These are phyloP conservation scores for Aricia artaxerxes DNA, from an alignment of 2,888 invertebrate genomes.

Conservation along the genomic window DNA sequence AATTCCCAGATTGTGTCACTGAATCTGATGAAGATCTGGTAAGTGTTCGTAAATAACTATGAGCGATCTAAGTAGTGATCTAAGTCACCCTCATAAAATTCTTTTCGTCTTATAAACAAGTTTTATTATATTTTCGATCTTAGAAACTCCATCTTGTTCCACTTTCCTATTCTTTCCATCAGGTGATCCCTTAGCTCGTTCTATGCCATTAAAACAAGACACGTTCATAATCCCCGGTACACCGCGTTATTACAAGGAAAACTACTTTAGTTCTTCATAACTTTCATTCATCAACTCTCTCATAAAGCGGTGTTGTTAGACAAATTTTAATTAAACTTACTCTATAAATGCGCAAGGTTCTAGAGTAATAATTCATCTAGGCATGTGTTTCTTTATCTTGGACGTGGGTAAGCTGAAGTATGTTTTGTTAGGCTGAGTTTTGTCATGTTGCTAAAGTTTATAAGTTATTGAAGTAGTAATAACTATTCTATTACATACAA, in stretches of 20 bases:
- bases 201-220: not conserved
- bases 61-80: too few relatives aligned
- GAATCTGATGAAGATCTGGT: too few relatives aligned
- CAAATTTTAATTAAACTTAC: slow-evolving; percentile 32
- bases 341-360: not conserved
- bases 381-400: slow-evolving; percentile 3
- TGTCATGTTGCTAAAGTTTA: not conserved
- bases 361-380: not conserved
- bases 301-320: slow-evolving; percentile 6
- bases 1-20: too few relatives aligned
- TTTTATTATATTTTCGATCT: too few relatives aligned
- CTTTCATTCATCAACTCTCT: slow-evolving; percentile 19
- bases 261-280: slow-evolving; percentile 12
- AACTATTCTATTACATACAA: not conserved
- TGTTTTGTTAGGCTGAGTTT: not conserved
- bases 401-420: not conserved
- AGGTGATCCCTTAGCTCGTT: not conserved
- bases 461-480: not conserved
- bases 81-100: not conserved
- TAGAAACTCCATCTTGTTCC: too few relatives aligned
- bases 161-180: not conserved
- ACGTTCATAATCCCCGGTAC: not conserved
- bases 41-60: too few relatives aligned
- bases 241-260: not conserved
- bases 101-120: not conserved